Conservation (phyloP, 2,797 vertebrate species). For the Danio aesculapii region DNA sequence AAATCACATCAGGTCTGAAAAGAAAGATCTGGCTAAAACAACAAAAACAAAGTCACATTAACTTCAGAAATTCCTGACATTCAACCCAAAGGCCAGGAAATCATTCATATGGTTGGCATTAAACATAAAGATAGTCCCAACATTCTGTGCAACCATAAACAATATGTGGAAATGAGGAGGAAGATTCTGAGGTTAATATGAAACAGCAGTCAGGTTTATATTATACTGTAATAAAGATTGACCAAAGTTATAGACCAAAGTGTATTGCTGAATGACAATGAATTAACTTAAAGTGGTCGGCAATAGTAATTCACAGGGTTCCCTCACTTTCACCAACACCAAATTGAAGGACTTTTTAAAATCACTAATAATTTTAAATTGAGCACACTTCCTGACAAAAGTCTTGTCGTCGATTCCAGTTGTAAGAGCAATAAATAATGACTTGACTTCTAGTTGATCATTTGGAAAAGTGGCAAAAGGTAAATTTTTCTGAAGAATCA, state of each 20-base stretch:
- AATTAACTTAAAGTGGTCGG: background rate
- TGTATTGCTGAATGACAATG: background rate
- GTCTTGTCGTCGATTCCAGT: too few species aligned
- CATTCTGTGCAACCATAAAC: conserved; percentile 54
- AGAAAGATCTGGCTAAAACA: background rate
- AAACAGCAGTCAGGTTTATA: background rate
- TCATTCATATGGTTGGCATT: conserved; percentile 69
- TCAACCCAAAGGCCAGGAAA: conserved; percentile 55
- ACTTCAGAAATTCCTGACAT: conserved; percentile 65
- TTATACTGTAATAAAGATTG: background rate
- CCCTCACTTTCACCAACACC: too few species aligned
- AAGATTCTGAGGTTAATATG: conserved; percentile 45
- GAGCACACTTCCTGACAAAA: too few species aligned
- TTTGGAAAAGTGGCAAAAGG: too few species aligned
- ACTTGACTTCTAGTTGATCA: too few species aligned
- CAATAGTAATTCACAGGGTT: too few species aligned
- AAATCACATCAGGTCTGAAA: background rate
- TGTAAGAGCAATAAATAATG: too few species aligned
- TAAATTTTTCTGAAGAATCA: too few species aligned
- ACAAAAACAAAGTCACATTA: background rate
- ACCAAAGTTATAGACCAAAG: background rate
- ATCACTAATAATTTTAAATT: too few species aligned
- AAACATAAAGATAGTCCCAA: conserved; percentile 64
- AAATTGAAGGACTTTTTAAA: too few species aligned
- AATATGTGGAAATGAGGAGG: conserved; percentile 73